A percentile compares a stretch with the other conserved stretches of the same genome.
Evolutionary conservation across 2,113 vertebrate species (phyloP).

Genomic region (Corythornis vintsioides): DNA sequence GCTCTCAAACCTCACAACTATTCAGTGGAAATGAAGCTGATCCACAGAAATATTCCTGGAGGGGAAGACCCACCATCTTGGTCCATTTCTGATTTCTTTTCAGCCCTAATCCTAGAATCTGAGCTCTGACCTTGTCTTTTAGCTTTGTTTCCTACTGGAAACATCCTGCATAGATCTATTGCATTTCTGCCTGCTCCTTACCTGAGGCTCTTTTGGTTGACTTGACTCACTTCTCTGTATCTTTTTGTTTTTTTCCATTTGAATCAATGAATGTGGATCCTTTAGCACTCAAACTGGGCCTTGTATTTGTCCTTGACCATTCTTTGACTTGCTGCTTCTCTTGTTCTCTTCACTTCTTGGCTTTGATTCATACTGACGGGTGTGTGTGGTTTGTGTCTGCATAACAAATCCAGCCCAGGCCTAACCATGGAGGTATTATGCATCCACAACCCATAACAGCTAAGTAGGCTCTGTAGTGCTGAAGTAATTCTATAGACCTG

Average conservation of each 20-base stretch:
- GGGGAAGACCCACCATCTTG: neutral
- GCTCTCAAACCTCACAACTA: neutral
- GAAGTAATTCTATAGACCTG: fast-evolving
- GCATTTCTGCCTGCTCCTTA: neutral
- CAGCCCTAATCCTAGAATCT: neutral
- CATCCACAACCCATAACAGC: fast-evolving
- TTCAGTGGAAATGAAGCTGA: neutral
- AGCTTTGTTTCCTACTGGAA: neutral
- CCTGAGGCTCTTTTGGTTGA: neutral
- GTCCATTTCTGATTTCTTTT: neutral
- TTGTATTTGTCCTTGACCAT: neutral
- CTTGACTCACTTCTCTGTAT: neutral
- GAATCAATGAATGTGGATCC: neutral
- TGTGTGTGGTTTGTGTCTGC: neutral
- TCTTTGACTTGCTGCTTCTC: neutral
- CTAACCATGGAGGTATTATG: neutral
- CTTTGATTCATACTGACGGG: neutral
- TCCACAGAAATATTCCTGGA: neutral
- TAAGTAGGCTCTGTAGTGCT: neutral
- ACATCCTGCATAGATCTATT: neutral
- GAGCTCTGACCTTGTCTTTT: neutral
- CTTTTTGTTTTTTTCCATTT: neutral
- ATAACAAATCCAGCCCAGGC: neutral
- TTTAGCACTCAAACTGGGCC: neutral
- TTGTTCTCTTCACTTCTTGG: neutral